Evolutionary conservation across 2,113 vertebrate genomes (phyloP), one percentile per base, ranked within the genome.

Genomic region (Cygnus buccinator): DNA sequence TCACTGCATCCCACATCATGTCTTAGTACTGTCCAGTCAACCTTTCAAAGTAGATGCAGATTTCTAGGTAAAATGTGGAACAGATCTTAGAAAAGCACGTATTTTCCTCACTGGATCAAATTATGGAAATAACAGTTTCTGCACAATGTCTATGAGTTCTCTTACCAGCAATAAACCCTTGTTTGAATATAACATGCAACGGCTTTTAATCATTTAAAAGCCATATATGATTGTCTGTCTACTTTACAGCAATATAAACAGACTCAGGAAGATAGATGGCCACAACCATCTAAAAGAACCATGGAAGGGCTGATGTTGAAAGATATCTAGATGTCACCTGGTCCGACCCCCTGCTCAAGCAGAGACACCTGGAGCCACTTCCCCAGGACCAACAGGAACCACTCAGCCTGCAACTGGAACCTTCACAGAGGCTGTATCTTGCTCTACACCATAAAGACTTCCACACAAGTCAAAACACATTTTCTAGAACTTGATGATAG

Each of bases 391-490:
- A 39, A 46, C 6, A 59, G 35, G 25, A 80, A 4, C 22, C 4
- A 5, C 33, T 16, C 20, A 25, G 55, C 11, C 18, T 44, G 59
- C 4, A 59, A 33, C 0, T 23, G 57, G 52, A 63, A 20, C 8
- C 13, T 37, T 73, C 41, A 59, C 3, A 1, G 66, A n/a, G 26
- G 5, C 20, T 5, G 1, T 13, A 3, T 29, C 35, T 68, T 0
- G 0, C 19, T 44, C 43, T 14, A 4, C 1, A 58, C 23, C 23
- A 33, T 21, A 22, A 54, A 16, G 31, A 39, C n/a, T 62, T 54
- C 41, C 62, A n/a, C 58, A 10, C 9, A 37, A 33, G 8, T 50
- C 37, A 33, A 72, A 50, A 66, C 14, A 21, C 2, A 0, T 55
- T 67, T n/a, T 41, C 18, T 57, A 58, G 26, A 52, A 39, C 18